phyloP scores from a whole-genome alignment of 2,888 invertebrate species.

The Dione vanillae region DNA sequence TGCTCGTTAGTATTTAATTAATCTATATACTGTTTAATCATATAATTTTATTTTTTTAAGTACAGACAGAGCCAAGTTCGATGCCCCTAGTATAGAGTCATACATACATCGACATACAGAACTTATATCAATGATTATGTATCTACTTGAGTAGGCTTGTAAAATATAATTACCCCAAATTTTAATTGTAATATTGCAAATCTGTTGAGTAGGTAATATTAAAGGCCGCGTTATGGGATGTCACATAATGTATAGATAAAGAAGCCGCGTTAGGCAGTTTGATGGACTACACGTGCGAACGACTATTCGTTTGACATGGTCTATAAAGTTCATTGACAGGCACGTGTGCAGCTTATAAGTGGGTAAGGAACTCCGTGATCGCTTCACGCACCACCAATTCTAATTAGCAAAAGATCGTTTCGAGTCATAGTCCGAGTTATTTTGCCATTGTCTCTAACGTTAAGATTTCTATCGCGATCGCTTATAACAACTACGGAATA shows the following conservation, averaged over 20 bases:
- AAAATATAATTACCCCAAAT: background rate
- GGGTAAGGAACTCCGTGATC: slow-evolving; percentile 74
- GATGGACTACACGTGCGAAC: slow-evolving; percentile 57
- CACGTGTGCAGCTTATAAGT: slow-evolving; percentile 80
- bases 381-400: slow-evolving; percentile 81
- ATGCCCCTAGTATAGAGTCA: slow-evolving; percentile 17
- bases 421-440: slow-evolving; percentile 59
- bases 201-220: background rate
- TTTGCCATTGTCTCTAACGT: slow-evolving; percentile 65
- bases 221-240: background rate
- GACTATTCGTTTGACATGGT: slow-evolving; percentile 64
- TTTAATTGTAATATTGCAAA: background rate
- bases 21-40: slow-evolving; percentile 8
- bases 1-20: slow-evolving; percentile 84
- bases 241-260: background rate
- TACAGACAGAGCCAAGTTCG: slow-evolving; percentile 56
- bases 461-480: slow-evolving; percentile 68
- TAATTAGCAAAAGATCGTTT: slow-evolving; percentile 80
- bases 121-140: background rate
- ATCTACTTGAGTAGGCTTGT: background rate
- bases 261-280: slow-evolving; percentile 30
- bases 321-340: slow-evolving; percentile 82
- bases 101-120: slow-evolving; percentile 6
- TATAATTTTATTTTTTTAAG: background rate
- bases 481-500: slow-evolving; percentile 65